phyloP scores from a whole-genome alignment of 2,888 invertebrate genomes.

The Trissolcus japonicus region DNA sequence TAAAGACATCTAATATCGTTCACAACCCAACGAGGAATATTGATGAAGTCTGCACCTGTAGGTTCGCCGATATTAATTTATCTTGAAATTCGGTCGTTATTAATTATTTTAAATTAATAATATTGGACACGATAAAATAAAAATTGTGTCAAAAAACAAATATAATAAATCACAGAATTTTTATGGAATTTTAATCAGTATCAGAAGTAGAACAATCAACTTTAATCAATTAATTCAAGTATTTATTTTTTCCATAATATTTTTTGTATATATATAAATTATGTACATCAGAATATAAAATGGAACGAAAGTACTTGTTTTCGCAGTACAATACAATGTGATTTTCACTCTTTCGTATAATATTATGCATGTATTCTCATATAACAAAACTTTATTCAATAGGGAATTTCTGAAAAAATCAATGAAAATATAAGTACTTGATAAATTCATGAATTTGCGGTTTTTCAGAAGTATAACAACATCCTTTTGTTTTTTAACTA shows the following conservation, averaged over 20 bases:
- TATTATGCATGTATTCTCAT: conserved; percentile 33
- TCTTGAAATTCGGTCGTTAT: conserved; percentile 7
- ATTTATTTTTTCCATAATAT: background rate
- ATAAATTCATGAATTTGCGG: conserved; percentile 13
- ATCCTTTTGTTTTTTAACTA: background rate
- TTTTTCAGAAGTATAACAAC: conserved; percentile 27
- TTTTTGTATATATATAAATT: background rate
- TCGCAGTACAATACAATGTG: conserved; percentile 6
- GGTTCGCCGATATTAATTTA: conserved; percentile 6
- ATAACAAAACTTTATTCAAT: conserved; percentile 37
- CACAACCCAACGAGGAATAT: conserved; percentile 14
- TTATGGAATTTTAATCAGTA: too few relatives aligned
- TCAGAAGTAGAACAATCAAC: conserved; percentile 10
- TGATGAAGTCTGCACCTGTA: conserved; percentile 16
- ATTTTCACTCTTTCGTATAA: conserved; percentile 23
- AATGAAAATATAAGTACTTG: conserved; percentile 42
- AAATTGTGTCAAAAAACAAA: too few relatives aligned
- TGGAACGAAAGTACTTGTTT: background rate
- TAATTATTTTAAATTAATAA: background rate
- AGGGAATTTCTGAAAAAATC: conserved; percentile 24
- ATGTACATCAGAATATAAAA: conserved; percentile 2
- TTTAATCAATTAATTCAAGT: conserved; percentile 32
- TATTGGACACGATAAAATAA: too few relatives aligned
- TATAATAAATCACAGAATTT: too few relatives aligned
- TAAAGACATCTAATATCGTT: conserved; percentile 23